A percentile compares a stretch with the other conserved stretches of the same genome.
Evolutionary conservation across 2,888 invertebrate species (phyloP).

Genomic region (Phaonia tiefii): DNA sequence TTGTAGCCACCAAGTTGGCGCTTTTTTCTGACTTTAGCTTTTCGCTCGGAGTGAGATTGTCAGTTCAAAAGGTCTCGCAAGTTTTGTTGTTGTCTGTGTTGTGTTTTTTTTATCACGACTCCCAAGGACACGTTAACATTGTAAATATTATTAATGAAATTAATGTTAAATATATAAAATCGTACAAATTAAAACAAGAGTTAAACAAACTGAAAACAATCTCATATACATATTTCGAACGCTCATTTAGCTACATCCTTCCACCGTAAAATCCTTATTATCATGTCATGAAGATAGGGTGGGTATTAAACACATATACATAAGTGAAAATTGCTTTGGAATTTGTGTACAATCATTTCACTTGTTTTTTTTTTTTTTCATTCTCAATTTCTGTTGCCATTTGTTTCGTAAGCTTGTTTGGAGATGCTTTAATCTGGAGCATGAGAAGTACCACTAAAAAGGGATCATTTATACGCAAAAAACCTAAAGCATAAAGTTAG

Average conservation of each 20-base stretch:
- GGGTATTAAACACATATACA: background rate
- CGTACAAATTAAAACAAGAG: conserved; percentile 17
- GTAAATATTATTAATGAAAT: conserved; percentile 44
- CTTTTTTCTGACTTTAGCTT: conserved; percentile 4
- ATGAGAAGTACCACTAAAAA: conserved; percentile 11
- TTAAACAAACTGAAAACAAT: conserved; percentile 30
- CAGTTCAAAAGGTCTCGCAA: background rate
- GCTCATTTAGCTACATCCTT: background rate
- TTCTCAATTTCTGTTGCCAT: conserved; percentile 1
- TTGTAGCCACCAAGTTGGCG: background rate
- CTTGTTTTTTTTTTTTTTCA: background rate
- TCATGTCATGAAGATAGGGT: background rate
- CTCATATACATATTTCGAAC: conserved; percentile 10
- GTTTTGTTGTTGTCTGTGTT: background rate
- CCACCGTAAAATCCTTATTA: background rate
- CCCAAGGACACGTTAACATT: conserved; percentile 47
- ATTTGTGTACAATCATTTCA: conserved; percentile 7
- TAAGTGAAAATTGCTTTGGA: conserved; percentile 28
- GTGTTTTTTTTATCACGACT: conserved; percentile 29
- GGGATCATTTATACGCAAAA: background rate
- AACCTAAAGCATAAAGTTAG: conserved; percentile 36
- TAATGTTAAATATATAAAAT: conserved; percentile 29
- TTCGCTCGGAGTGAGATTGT: too few species aligned
- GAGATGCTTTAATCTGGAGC: conserved; percentile 44
- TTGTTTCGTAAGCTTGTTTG: too few species aligned